phyloP scores from a whole-genome alignment of 2,797 vertebrate species.

The Pitangus sulphuratus region DNA sequence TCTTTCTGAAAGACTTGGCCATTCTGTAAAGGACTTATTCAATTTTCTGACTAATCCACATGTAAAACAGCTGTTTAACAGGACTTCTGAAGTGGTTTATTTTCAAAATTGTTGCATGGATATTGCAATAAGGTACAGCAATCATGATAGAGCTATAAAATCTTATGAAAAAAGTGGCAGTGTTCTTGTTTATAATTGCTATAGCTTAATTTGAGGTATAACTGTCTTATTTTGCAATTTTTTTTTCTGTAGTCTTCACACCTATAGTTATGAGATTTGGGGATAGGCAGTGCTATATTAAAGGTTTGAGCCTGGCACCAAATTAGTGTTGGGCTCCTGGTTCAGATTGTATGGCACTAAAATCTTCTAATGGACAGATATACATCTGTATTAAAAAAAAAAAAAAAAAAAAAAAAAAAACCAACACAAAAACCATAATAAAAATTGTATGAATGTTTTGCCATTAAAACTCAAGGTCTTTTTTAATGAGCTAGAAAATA shows the following conservation, averaged over 20 bases:
- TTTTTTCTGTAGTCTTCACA: neutral
- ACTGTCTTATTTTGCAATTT: neutral
- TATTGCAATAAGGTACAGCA: neutral
- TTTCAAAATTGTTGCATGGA: neutral
- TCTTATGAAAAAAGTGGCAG: neutral
- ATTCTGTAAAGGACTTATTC: neutral
- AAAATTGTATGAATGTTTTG: neutral
- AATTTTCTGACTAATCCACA: neutral
- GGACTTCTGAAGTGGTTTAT: neutral
- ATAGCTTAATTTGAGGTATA: neutral
- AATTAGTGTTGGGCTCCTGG: neutral
- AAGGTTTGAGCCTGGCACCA: neutral
- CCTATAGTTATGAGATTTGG: neutral
- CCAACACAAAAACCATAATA: neutral
- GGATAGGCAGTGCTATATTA: neutral
- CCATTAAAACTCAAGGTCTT: constrained; percentile 63
- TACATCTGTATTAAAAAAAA: neutral
- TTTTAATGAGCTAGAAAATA: constrained; percentile 72
- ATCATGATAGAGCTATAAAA: neutral
- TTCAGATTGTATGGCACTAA: neutral
- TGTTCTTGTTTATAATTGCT: neutral
- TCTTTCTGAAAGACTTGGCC: neutral
- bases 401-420: neutral
- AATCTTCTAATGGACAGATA: neutral
- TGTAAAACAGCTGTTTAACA: neutral